These are phyloP conservation scores for Ptiloglossa arizonensis DNA, from an alignment of 1,140 invertebrate species.

Conservation along the genomic window DNA sequence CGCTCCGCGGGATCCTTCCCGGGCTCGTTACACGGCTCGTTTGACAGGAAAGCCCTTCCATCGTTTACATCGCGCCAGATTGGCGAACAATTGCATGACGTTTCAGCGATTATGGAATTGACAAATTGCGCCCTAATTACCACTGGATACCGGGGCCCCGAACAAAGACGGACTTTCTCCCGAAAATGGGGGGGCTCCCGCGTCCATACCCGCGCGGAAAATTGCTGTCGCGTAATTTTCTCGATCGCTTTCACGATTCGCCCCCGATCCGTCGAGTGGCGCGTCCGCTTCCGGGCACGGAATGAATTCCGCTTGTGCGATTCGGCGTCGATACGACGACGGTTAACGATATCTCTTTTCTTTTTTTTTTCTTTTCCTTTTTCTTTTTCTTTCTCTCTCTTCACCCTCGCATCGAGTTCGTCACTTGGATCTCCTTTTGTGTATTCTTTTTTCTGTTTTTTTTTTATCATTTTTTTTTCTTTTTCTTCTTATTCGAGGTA, in stretches of 20 bases:
- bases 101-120: constrained; percentile 37
- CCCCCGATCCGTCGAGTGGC: no score
- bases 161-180: no score
- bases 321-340: no score
- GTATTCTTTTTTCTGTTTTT: no score
- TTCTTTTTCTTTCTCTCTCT: no score
- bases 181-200: no score
- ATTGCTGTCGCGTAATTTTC: neutral
- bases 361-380: neutral
- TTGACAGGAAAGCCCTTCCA: constrained; percentile 3
- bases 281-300: no score
- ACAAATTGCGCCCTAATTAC: constrained; percentile 67
- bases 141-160: neutral
- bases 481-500: neutral
- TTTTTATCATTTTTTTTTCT: no score
- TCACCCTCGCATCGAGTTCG: no score
- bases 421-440: no score
- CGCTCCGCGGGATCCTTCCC: neutral
- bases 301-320: no score
- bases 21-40: constrained; percentile 15
- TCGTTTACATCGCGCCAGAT: constrained; percentile 40
- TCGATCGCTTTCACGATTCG: neutral
- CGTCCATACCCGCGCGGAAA: neutral
- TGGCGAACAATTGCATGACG: constrained; percentile 44
- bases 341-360: no score